These are phyloP conservation scores for Hemicentrotus pulcherrimus DNA, from an alignment of 35 echinoderm and acorn worm genomes.

Conservation along the genomic window DNA sequence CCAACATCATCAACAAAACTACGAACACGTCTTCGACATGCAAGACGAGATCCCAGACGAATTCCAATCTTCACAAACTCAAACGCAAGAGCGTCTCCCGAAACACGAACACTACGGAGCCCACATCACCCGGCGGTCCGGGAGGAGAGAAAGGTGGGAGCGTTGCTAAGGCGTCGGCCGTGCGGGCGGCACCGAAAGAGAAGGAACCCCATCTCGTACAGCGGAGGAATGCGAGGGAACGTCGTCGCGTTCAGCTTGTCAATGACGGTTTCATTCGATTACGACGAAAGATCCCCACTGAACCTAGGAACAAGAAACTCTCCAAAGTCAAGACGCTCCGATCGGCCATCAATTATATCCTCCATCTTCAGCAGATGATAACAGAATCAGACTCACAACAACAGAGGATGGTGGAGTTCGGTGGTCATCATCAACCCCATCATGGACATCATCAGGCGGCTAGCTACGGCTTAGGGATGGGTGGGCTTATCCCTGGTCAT, in stretches of 20 bases:
- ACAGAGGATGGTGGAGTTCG: slow-evolving; percentile 74
- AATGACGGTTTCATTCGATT: slow-evolving; percentile 96
- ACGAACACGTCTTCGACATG: not conserved
- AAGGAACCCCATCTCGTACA: slow-evolving; percentile 95
- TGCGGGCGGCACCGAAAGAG: slow-evolving; percentile 71
- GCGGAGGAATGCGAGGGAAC: slow-evolving; percentile 88
- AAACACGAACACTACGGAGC: not conserved
- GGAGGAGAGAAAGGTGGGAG: not conserved
- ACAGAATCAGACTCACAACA: slow-evolving; percentile 79
- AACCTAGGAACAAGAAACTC: slow-evolving; percentile 96
- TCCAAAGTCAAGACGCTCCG: slow-evolving; percentile 97
- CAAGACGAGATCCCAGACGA: slow-evolving; percentile 44
- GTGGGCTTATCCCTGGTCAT: not conserved
- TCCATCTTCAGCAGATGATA: slow-evolving; percentile 89
- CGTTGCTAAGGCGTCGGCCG: not conserved
- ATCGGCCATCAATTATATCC: slow-evolving; percentile 96
- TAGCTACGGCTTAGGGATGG: not conserved
- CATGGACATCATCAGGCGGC: not conserved
- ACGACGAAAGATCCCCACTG: slow-evolving; percentile 88
- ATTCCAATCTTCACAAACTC: slow-evolving; percentile 10
- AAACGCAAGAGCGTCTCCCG: slow-evolving; percentile 26
- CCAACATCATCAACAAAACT: not conserved
- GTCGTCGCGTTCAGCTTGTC: slow-evolving; percentile 89
- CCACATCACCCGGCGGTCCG: not conserved
- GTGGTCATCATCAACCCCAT: not conserved